A percentile compares a stretch with the other conserved stretches of the same genome.
These are phyloP conservation scores for Xestia ashworthii DNA, from an alignment of 2,888 invertebrate genomes.

Conservation along the genomic window DNA sequence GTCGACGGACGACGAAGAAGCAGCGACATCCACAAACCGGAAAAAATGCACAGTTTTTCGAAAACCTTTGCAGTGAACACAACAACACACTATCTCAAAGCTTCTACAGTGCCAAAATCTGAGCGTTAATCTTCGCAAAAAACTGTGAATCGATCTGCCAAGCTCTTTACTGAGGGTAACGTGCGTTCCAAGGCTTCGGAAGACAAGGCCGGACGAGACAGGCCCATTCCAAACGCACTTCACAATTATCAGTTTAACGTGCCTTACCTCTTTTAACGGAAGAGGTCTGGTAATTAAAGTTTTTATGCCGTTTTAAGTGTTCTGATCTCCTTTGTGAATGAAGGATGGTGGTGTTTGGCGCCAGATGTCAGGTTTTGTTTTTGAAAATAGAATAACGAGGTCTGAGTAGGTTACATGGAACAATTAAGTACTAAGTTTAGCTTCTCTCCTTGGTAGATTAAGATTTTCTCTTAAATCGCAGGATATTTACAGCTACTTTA, in stretches of 20 bases:
- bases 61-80: background rate
- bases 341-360: conserved; percentile 36
- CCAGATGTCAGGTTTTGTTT: conserved; percentile 49
- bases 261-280: conserved; percentile 62
- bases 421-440: conserved; percentile 2
- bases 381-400: conserved; percentile 26
- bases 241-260: conserved; percentile 66
- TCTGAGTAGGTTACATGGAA: background rate
- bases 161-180: conserved; percentile 48
- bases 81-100: background rate
- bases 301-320: conserved; percentile 59
- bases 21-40: too few relatives aligned
- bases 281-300: conserved; percentile 61
- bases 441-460: background rate
- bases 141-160: conserved; percentile 39
- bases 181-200: conserved; percentile 52
- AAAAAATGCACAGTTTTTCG: background rate
- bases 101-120: conserved; percentile 21
- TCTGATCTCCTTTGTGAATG: conserved; percentile 62
- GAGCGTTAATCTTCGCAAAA: conserved; percentile 42
- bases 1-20: background rate
- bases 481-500: background rate
- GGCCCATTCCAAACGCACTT: conserved; percentile 47
- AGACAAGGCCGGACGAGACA: conserved; percentile 54
- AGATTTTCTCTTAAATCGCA: background rate